Conservation (phyloP, 2,888 invertebrate genomes). For the Dynastes tityus region DNA sequence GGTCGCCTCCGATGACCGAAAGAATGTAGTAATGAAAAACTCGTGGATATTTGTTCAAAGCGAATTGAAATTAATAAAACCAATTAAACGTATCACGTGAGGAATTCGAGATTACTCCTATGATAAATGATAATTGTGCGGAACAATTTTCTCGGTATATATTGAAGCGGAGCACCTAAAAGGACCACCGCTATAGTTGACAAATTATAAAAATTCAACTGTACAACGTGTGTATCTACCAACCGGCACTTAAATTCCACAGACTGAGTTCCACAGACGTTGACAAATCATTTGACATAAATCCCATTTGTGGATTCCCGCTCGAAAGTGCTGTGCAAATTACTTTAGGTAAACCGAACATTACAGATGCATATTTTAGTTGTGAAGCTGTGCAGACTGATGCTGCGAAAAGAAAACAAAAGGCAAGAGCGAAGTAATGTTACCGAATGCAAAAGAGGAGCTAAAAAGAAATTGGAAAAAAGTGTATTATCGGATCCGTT, state of each 20-base stretch:
- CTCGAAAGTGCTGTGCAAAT: constrained; percentile 60
- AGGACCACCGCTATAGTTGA: constrained; percentile 69
- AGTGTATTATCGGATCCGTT: constrained; percentile 1
- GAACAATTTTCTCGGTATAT: constrained; percentile 55
- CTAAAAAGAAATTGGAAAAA: neutral
- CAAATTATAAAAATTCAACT: constrained; percentile 68
- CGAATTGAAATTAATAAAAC: constrained; percentile 53
- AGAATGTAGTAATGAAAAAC: constrained; percentile 44
- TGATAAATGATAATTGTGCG: constrained; percentile 57
- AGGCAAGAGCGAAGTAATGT: constrained; percentile 19
- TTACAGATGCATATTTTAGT: constrained; percentile 38
- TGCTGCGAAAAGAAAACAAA: constrained; percentile 27
- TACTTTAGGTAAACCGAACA: constrained; percentile 49
- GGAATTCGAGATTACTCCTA: constrained; percentile 53
- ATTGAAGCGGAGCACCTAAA: constrained; percentile 56
- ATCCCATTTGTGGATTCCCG: constrained; percentile 63
- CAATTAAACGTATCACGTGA: constrained; percentile 55
- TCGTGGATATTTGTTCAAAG: constrained; percentile 46
- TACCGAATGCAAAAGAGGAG: neutral
- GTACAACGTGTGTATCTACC: constrained; percentile 67
- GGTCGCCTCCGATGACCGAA: constrained; percentile 44
- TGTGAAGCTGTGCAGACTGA: constrained; percentile 27
- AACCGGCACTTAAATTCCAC: constrained; percentile 66
- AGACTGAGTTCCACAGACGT: constrained; percentile 63
- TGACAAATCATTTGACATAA: constrained; percentile 66